Evolutionary conservation across 2,888 invertebrate species (phyloP), one percentile per base, ranked within the genome.

Genomic region (Agrochola lota): DNA sequence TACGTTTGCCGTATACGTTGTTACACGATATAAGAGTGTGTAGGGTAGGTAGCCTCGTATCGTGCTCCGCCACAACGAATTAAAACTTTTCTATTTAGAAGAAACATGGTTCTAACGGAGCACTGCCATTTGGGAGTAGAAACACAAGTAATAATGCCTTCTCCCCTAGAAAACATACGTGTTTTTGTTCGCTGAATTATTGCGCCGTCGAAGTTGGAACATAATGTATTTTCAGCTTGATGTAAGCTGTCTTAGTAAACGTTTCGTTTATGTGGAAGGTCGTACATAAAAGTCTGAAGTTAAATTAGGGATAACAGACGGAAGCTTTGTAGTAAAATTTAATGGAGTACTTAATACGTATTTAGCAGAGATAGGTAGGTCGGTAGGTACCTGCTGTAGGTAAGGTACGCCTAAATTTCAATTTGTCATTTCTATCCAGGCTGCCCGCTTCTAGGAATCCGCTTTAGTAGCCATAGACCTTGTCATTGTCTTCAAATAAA

Each of bases 31-130:
- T 70, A 77, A 70, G 74, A 35, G 40, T 74, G 71, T 77, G 63
- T 78, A 70, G 69, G 73, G 69, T 76, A 79, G 71, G 75, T 77
- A 74, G 70, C 26, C 77, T 76, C 82, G 77, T 77, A 86, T 83
- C 85, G 84, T 77, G 74, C 87, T 77, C 81, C 88, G 91, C 92
- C 92, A 90, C 92, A 91, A 88, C 92, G 89, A 94, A 94, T 95
- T 94, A 94, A 94, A 95, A 95, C 94, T 95, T 95, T 94, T 91
- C 91, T 93, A 92, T 93, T 94, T 94, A 92, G 91, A 92, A 92
- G 92, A 94, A 91, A 92, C 93, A 91, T 89, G 84, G 85, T 88
- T 88, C 87, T 83, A 86, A 89, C 90, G 67, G 86, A 85, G 77
- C 88, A 77, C 71, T 86, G 86, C 88, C 90, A 90, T 91, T 89